phyloP scores from a whole-genome alignment of 2,888 invertebrate species.

The Stenichneumon culpator region DNA sequence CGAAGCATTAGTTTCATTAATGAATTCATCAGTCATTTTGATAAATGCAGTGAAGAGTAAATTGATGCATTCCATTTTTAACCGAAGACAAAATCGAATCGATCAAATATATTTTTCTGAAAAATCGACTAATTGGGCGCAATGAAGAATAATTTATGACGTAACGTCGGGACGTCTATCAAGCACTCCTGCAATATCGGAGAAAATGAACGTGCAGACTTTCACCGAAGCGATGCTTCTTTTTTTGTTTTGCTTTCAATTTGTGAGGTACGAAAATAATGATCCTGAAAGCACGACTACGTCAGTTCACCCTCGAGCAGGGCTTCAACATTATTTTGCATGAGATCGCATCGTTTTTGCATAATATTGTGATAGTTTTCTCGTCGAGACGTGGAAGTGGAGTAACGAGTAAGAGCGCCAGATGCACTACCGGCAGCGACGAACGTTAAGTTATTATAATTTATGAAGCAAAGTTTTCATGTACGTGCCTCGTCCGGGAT shows the following conservation, averaged over 20 bases:
- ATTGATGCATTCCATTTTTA: slow-evolving; percentile 4
- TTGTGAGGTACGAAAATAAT: not conserved
- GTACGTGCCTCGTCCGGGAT: slow-evolving; percentile 6
- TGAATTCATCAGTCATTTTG: slow-evolving; percentile 18
- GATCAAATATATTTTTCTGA: not conserved
- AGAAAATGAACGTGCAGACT: not conserved
- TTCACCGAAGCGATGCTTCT: not conserved
- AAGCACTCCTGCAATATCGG: no score
- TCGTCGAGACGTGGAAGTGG: not conserved
- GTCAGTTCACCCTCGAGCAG: slow-evolving; percentile 11
- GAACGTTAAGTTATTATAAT: slow-evolving; percentile 38
- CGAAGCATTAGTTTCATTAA: not conserved
- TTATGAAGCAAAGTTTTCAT: slow-evolving; percentile 35
- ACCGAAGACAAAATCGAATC: not conserved
- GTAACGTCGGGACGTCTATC: not conserved
- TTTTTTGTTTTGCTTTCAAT: not conserved
- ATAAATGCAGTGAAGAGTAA: not conserved
- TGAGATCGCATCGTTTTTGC: slow-evolving; percentile 15
- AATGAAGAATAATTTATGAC: slow-evolving; percentile 6
- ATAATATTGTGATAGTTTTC: slow-evolving; percentile 37
- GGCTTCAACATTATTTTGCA: slow-evolving; percentile 13
- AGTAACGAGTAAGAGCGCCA: slow-evolving; percentile 13
- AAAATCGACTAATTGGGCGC: not conserved
- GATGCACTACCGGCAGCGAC: slow-evolving; percentile 11
- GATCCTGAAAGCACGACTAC: slow-evolving; percentile 17